These are phyloP conservation scores for Kradibia gibbosae DNA, from an alignment of 1,140 invertebrate species.

Conservation along the genomic window DNA sequence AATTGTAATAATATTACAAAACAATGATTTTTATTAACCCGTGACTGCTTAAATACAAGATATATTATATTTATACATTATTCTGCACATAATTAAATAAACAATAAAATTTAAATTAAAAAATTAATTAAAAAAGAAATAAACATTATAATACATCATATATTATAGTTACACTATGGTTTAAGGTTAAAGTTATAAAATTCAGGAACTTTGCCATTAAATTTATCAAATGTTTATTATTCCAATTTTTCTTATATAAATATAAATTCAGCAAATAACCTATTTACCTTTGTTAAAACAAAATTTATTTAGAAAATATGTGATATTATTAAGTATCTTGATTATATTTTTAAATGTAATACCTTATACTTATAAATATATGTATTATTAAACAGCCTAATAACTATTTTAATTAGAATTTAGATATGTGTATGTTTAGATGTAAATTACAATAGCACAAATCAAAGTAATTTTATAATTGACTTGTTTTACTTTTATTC, in stretches of 20 bases:
- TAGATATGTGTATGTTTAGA: no score
- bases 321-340: not conserved
- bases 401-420: constrained; percentile 1
- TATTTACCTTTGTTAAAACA: no score
- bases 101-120: not conserved
- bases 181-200: no score
- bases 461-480: not conserved
- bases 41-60: constrained; percentile 1
- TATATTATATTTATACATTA: not conserved
- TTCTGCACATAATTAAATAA: not conserved
- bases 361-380: not conserved
- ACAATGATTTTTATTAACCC: constrained; percentile 33
- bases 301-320: not conserved
- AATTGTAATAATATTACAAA: constrained; percentile 51
- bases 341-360: not conserved
- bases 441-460: not conserved
- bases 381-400: not conserved
- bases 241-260: no score
- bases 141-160: no score
- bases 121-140: not conserved
- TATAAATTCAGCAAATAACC: no score
- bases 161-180: no score
- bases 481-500: not conserved
- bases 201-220: no score
- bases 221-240: no score